Base-by-base conservation (phyloP, 1,140 invertebrate genomes). In the Trichonephila clavipes region DNA sequence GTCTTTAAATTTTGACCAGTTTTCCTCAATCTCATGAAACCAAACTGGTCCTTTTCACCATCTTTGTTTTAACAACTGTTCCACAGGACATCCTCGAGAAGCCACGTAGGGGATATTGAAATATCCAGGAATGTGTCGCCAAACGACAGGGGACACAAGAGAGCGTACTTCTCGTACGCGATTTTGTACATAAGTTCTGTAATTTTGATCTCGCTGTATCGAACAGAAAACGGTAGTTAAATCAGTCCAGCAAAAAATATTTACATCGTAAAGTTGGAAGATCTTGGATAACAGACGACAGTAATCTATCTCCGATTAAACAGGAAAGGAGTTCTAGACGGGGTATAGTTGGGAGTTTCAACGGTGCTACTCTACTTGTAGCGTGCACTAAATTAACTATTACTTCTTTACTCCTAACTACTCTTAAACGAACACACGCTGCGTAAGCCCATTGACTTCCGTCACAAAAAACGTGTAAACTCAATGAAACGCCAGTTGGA, bases 131-230 rank as follows among this genome's bases (percentile, higher is more conserved):
- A 62, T 16, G 21, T 91, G 72, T 28, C 28, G 24, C 59, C 72
- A 82, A 6, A 16, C 7, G 21, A 28, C 12, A 5, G 19, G 18
- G 59, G 51, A 21, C 40, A 77, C 83, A 10, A 28, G 28, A 81
- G 77, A 59, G 5, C 28, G n/a, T 51, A 91, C 83, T 66, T 91
- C 77, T 62, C 28, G 24, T 19, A 82, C 72, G 6, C 77, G 14
- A 14, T 91, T 91, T 51, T 89, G 64, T 16, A 89, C 64, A 89
- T 51, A 89, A 64, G 40, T 61, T 7, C 34, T 19, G 21, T 66
- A 89, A 12, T 51, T 64, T 66, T 58, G 16, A n/a, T 89, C 34
- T 28, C 24, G 12, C 7, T 62, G n/a, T 28, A 88, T 51, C 61
- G 14, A 88, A 88, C 21, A n/a, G 28, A 88, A 62, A n/a, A 16